Evolutionary conservation across 1,140 invertebrate genomes (phyloP).

Genomic region (Chelonus insularis): DNA sequence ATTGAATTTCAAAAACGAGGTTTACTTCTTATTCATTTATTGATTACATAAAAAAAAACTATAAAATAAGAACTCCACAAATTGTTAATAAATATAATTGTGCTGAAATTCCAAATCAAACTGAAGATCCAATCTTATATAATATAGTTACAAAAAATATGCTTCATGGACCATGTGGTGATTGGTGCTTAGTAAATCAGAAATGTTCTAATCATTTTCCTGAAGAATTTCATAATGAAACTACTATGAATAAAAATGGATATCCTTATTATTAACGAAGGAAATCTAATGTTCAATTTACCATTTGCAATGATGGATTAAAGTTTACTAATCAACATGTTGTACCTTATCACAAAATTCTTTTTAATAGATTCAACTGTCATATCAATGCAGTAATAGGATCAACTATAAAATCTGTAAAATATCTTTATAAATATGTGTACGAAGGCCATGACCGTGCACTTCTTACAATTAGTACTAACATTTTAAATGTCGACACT

Average conservation of each 20-base stretch:
- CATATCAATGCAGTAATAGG: conserved; percentile 22
- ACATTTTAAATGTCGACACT: neutral
- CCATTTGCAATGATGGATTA: no score
- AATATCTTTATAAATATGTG: conserved; percentile 24
- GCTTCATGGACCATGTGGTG: conserved; percentile 44
- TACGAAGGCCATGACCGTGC: conserved; percentile 20
- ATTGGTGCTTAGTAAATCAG: conserved; percentile 32
- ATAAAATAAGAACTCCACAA: conserved; percentile 20
- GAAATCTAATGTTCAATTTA: neutral
- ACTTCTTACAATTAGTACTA: neutral
- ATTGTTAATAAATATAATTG: conserved; percentile 25
- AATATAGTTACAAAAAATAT: conserved; percentile 28
- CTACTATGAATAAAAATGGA: conserved; percentile 11
- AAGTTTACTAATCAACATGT: conserved; percentile 18
- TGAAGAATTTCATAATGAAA: conserved; percentile 6
- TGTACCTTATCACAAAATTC: conserved; percentile 21
- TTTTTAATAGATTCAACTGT: conserved; percentile 17
- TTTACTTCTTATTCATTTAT: conserved; percentile 15
- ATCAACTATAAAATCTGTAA: conserved; percentile 7
- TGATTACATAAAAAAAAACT: conserved; percentile 31
- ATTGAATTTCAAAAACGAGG: conserved; percentile 18
- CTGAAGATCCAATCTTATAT: conserved; percentile 1
- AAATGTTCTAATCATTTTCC: conserved; percentile 41
- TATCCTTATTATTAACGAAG: neutral
- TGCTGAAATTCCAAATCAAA: conserved; percentile 28